Conservation (phyloP, 2,797 vertebrate species). For the Pseudocheirus occidentalis region DNA sequence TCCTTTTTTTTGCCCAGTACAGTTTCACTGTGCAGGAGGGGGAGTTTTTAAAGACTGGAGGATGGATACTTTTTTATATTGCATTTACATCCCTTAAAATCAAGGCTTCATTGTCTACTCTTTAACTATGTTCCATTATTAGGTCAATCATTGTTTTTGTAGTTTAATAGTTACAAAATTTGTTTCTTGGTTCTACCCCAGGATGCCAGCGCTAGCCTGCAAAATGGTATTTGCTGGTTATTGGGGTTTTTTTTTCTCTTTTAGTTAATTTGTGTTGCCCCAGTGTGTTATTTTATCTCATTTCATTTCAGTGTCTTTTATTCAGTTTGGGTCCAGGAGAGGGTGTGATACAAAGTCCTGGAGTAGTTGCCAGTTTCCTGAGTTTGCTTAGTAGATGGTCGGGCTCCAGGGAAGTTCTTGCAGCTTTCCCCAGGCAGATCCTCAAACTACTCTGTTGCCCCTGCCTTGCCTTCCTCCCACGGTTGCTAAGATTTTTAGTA, state of each 20-base stretch:
- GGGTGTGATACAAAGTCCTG: background rate
- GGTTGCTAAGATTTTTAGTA: background rate
- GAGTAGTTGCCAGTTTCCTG: background rate
- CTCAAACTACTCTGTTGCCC: background rate
- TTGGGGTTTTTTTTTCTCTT: background rate
- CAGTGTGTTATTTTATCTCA: slow-evolving; percentile 14
- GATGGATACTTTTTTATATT: background rate
- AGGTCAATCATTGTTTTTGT: background rate
- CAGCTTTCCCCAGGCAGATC: background rate
- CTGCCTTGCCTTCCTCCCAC: background rate
- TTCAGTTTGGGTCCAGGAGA: background rate
- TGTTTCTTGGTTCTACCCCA: background rate
- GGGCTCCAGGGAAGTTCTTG: background rate
- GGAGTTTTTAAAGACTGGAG: background rate
- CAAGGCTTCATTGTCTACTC: slow-evolving; percentile 27
- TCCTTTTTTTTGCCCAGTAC: background rate
- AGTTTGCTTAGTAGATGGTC: background rate
- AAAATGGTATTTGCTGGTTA: background rate
- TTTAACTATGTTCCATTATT: background rate
- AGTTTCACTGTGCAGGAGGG: background rate
- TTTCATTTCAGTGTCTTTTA: slow-evolving; percentile 39
- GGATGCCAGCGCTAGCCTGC: slow-evolving; percentile 16
- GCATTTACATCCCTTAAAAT: background rate
- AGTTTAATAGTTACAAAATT: slow-evolving; percentile 15
- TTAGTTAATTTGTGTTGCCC: background rate